Percentiles rank a stretch among this genome's conserved stretches.
Conservation (phyloP, 2,113 vertebrate genomes). For the Eclectus roratus region DNA sequence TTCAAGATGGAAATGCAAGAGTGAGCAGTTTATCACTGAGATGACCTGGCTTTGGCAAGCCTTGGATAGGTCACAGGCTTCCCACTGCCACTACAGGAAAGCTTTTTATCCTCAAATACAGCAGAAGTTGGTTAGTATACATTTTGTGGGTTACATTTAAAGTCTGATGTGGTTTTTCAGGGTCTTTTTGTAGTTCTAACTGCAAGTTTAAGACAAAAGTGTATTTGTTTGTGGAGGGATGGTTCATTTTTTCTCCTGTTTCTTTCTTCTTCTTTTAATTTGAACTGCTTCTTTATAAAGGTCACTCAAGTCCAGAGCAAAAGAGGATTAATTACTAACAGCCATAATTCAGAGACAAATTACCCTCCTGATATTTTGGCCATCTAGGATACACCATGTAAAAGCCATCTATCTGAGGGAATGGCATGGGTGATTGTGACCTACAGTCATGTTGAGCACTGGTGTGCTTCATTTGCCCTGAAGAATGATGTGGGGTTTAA, state of each 20-base stretch:
- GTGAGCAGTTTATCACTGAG: slow-evolving; percentile 51
- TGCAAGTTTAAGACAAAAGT: background rate
- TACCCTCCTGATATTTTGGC: slow-evolving; percentile 44
- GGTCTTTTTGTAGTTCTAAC: background rate
- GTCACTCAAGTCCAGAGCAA: slow-evolving; percentile 35
- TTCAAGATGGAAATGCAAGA: slow-evolving; percentile 44
- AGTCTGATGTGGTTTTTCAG: background rate
- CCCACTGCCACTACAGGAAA: background rate
- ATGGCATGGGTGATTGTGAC: background rate
- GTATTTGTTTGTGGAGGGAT: background rate
- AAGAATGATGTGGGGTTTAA: background rate
- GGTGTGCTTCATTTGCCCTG: background rate
- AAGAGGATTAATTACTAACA: slow-evolving; percentile 53
- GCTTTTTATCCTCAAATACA: background rate
- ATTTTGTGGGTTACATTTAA: background rate
- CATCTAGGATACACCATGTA: background rate
- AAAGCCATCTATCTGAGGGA: slow-evolving; percentile 30
- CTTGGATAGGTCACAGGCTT: slow-evolving; percentile 39
- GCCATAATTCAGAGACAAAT: slow-evolving; percentile 59
- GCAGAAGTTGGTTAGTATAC: background rate
- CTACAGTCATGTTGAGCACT: background rate
- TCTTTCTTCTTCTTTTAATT: background rate
- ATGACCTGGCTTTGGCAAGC: slow-evolving; percentile 44
- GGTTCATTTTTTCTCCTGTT: background rate
- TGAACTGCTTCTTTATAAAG: slow-evolving; percentile 36